Conservation (phyloP, 2,888 invertebrate genomes). For the Drosophila atroscutellata region DNA sequence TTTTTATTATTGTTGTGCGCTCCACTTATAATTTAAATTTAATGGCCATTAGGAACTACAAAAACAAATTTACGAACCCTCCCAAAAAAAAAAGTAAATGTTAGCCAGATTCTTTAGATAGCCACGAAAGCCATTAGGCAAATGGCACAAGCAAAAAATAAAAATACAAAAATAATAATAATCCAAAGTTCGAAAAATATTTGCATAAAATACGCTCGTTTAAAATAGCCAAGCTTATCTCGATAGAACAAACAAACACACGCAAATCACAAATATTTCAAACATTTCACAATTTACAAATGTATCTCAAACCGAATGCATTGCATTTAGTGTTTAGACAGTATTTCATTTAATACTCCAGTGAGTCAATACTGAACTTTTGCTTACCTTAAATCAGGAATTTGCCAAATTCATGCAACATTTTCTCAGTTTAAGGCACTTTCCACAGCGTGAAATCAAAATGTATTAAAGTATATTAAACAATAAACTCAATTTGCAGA, state of each 20-base stretch:
- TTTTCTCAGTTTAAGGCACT: background rate
- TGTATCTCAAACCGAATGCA: constrained; percentile 29
- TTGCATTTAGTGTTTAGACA: background rate
- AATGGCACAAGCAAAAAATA: constrained; percentile 34
- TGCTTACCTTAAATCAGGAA: constrained; percentile 13
- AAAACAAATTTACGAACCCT: constrained; percentile 68
- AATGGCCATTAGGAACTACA: constrained; percentile 81
- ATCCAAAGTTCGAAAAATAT: constrained; percentile 59
- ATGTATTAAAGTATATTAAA: background rate
- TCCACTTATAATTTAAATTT: constrained; percentile 72
- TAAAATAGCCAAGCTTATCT: constrained; percentile 32
- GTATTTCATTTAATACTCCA: constrained; percentile 21
- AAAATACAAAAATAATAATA: constrained; percentile 30
- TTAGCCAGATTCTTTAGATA: constrained; percentile 24
- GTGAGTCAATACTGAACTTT: constrained; percentile 12
- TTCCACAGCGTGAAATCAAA: background rate
- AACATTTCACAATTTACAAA: constrained; percentile 39
- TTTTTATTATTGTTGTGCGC: constrained; percentile 21
- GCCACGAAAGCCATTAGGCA: constrained; percentile 54
- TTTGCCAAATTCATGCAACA: background rate
- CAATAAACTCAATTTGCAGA: constrained; percentile 15
- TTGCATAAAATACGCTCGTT: constrained; percentile 66
- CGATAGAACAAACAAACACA: constrained; percentile 9
- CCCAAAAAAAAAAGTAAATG: constrained; percentile 2
- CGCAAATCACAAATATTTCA: constrained; percentile 26